Evolutionary conservation across 1,140 invertebrate species (phyloP), one percentile per base, ranked within the genome.

Genomic region (Adelges cooleyi): DNA sequence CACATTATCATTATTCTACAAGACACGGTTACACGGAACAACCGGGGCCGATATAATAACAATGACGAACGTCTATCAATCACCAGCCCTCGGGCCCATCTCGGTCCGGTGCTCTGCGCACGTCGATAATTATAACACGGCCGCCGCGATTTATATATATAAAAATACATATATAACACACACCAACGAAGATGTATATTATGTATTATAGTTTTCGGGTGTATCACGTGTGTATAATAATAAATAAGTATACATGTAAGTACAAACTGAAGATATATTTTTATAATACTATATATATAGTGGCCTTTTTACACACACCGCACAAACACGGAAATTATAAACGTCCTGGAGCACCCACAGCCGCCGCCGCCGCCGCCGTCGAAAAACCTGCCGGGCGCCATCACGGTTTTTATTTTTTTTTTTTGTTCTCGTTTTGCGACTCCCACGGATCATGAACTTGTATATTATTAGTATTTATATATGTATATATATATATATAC

Each of bases 21-120:
- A n/a, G n/a, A 46, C 53, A 27, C 23, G 23, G 23, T 11, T 36
- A 40, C 53, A 42, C 53, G 5, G 29, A 33, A 33, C 29, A 18
- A 17, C 36, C 53, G 20, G 53, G 53, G 53, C 53, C 36, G n/a
- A n/a, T 11, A 62, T 62, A 48, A 48, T 62, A 62, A 62, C 56
- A 48, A 62, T 62, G 56, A 62, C 56, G 56, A 62, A 62, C 56
- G 56, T 62, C 56, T 62, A 62, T 62, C 56, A 62, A 62, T 62
- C 56, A 62, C 56, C 23, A 13, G 56, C 56, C 56, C 56, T 62
- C 42, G 17, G 56, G 56, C 56, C 29, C 5, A 5, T 33, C 29
- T n/a, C 42, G 42, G 38, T 59, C 54, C 56, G 56, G 56, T 48
- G 56, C 56, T 8, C 40, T n/a, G 11, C 15, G n/a, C 40, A 62